Evolutionary conservation across 2,113 vertebrate species (phyloP), one percentile per base, ranked within the genome.

Genomic region (Pelecanoides urinatrix): DNA sequence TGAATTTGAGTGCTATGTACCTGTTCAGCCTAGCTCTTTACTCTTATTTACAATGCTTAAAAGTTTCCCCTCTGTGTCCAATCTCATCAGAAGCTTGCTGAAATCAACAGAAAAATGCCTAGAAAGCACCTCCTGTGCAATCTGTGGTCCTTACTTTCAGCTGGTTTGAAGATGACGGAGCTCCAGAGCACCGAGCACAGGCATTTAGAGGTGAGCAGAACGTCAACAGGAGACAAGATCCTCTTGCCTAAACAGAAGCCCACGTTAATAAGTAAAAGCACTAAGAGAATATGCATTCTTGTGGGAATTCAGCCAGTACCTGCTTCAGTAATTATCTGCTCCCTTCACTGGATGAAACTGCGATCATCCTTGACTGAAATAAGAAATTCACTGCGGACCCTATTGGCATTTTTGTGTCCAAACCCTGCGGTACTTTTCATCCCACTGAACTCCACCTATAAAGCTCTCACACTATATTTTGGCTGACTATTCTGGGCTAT

Each of bases 391-490:
- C 4, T 68, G 53, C 52, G 4, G 16, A 42, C 22, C 27, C 32
- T 53, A 61, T 1, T 29, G 72, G 13, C 20, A 47, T 86, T 84
- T 89, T 81, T 88, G 45, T 62, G 80, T 49, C 47, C 77, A 84
- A 83, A 50, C 18, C 42, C 50, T 40, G 40, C 26, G 82, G 71
- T 58, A 66, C 11, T 80, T 96, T 91, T 85, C 30, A 83, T 72
- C 79, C 73, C 65, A 47, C 36, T 0, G 0, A 90, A 73, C 59
- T 63, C 59, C 59, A 90, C 68, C 76, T 88, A 62, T 55, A 71
- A 93, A 88, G 75, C 62, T 58, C 88, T 94, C 67, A 70, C 81
- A 81, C 82, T 92, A 40, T 91, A 96, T 93, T 97, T 95, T 96
- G 88, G 91, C 88, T 80, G 65, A 82, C 63, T 92, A 0, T 90